Base-by-base conservation (phyloP, 2,797 vertebrate species). In the Cossypha heuglini region DNA sequence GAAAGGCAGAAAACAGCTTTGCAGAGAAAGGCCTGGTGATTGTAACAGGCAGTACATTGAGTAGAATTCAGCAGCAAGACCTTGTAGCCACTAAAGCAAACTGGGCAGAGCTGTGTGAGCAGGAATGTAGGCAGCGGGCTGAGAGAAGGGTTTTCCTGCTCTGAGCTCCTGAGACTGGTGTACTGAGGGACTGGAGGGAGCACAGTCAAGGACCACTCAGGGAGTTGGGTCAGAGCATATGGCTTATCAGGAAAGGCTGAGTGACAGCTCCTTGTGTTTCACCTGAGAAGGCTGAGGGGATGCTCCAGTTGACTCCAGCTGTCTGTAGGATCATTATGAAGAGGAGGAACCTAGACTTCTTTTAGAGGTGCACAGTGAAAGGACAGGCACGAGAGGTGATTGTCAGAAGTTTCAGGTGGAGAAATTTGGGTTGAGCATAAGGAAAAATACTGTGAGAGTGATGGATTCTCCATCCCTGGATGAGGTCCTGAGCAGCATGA, bases 181-280 rank as follows among this genome's bases (percentile, higher is more conserved):
- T 38, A 21, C 24, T 35, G 38, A 28, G 61, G 19, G 28, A 35
- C 38, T 33, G 46, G 11, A 57, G 24, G 43, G 20, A 75, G 22
- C 21, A 4, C 4, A 31, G 42, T 3, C 0, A 0, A 75, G 45
- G 64, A 31, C 13, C 8, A 2, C 19, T 1, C 2, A 33, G 35
- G 19, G 29, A 13, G 3, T 29, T 86, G 19, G 5, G 11, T 54
- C 71, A 67, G 38, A 76, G 38, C 13, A 10, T 1, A 0, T 29
- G 6, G 3, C 10, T 0, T 55, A 63, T 1, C 11, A 33, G 20
- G 24, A 64, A 16, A 35, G 18, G 14, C 67, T 79, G 0, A 82
- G 18, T 1, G 0, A 82, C 29, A 38, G 21, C 24, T 68, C 13
- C 2, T 28, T 46, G 13, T 49, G 45, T 55, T 49, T 45, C 2